Percentiles rank a stretch among this genome's conserved stretches.
phyloP scores from a whole-genome alignment of 2,888 invertebrate genomes.

The Morinoia aosen region DNA sequence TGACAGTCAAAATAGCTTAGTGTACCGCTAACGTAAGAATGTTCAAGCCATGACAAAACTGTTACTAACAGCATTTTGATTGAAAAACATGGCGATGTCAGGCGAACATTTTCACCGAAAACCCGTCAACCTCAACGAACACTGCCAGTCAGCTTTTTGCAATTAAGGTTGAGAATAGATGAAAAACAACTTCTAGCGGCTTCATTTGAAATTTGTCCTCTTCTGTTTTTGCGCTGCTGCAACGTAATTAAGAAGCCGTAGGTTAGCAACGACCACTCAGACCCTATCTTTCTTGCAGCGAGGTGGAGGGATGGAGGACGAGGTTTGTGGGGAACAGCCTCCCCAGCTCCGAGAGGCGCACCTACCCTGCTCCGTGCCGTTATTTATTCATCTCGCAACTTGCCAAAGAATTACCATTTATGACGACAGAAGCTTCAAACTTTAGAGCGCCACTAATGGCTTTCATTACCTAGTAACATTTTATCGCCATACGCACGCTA shows the following conservation, averaged over 20 bases:
- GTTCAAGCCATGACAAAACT: neutral
- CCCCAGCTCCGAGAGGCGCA: neutral
- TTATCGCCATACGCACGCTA: neutral
- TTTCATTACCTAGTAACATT: neutral
- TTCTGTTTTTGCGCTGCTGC: too few species aligned
- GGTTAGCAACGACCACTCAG: neutral
- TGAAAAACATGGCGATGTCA: neutral
- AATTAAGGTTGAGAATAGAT: too few species aligned
- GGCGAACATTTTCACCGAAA: neutral
- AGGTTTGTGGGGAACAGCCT: neutral
- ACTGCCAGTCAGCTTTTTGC: too few species aligned
- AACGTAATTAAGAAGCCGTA: neutral
- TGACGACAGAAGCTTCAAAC: slow-evolving; percentile 12
- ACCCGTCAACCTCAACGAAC: neutral
- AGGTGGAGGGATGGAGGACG: neutral
- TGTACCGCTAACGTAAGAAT: too few species aligned
- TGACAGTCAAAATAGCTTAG: neutral
- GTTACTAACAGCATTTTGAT: neutral
- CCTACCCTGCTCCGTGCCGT: neutral
- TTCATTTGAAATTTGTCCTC: too few species aligned
- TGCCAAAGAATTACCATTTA: slow-evolving; percentile 10
- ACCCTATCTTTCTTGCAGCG: neutral
- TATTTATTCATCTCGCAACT: slow-evolving; percentile 10
- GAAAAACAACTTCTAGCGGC: too few species aligned
- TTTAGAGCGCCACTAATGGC: slow-evolving; percentile 3